Evolutionary conservation across 2,797 vertebrate genomes (phyloP).

Genomic region (Neosilurus mollespiculum): DNA sequence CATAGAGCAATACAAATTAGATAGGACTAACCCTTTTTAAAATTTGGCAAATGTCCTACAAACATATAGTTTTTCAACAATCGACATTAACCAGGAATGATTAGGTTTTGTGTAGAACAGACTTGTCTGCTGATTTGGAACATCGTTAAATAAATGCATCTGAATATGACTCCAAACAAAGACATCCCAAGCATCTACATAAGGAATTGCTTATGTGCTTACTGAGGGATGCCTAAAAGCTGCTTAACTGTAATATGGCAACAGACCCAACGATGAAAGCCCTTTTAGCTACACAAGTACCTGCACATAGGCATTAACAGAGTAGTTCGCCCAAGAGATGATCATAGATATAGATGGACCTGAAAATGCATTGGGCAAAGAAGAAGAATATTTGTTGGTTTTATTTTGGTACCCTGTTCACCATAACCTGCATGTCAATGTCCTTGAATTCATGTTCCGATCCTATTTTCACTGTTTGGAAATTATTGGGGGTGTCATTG

Average conservation of each 20-base stretch:
- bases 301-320: slow-evolving; percentile 35
- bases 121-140: not conserved
- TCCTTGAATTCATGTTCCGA: not conserved
- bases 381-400: not conserved
- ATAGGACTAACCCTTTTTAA: not conserved
- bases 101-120: not conserved
- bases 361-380: slow-evolving; percentile 24
- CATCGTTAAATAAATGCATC: not conserved
- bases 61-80: not conserved
- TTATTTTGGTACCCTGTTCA: not conserved
- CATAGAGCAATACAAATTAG: not conserved
- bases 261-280: slow-evolving; percentile 40
- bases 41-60: not conserved
- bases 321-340: slow-evolving; percentile 25
- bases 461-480: not conserved
- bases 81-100: not conserved
- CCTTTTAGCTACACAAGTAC: slow-evolving; percentile 23
- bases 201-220: not conserved
- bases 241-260: slow-evolving; percentile 36
- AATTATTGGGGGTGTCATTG: too few species aligned
- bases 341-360: slow-evolving; percentile 17
- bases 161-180: not conserved
- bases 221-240: slow-evolving; percentile 41
- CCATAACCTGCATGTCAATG: not conserved
- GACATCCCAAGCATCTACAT: not conserved